Conservation (phyloP, 2,888 invertebrate species). For the Gymnoscelis rufifasciata region DNA sequence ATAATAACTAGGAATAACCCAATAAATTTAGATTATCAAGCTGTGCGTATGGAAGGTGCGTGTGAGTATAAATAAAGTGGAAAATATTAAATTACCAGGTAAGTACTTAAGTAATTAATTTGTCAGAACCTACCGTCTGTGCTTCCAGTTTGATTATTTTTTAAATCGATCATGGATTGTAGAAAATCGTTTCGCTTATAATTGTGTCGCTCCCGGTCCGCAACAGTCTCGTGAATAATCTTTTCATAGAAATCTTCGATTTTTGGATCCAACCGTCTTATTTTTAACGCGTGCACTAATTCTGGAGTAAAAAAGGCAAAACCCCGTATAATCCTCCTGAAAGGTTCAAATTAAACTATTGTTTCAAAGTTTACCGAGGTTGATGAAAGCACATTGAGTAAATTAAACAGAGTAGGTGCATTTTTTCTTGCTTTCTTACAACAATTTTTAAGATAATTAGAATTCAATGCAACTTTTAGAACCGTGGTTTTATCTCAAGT, state of each 20-base stretch:
- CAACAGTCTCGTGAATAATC: conserved; percentile 59
- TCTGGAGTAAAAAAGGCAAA: conserved; percentile 65
- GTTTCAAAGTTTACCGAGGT: neutral
- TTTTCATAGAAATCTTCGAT: conserved; percentile 62
- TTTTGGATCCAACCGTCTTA: conserved; percentile 56
- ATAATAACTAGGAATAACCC: no score
- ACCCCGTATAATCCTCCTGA: conserved; percentile 60
- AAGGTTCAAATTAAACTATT: conserved; percentile 22
- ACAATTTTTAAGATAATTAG: no score
- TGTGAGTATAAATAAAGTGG: no score
- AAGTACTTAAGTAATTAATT: neutral
- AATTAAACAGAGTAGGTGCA: no score
- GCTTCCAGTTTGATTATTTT: conserved; percentile 49
- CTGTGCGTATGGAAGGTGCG: no score
- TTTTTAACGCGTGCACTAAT: conserved; percentile 54
- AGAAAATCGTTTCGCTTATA: conserved; percentile 73
- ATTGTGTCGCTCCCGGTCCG: conserved; percentile 50
- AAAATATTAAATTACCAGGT: neutral
- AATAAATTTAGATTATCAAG: no score
- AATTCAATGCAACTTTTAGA: no score
- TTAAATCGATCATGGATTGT: conserved; percentile 74
- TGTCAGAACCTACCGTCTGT: neutral
- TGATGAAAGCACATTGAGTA: neutral
- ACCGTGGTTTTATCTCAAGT: no score
- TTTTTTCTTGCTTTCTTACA: no score